These are phyloP conservation scores for Poecilia latipinna DNA, from an alignment of 2,113 vertebrate genomes.

Conservation along the genomic window DNA sequence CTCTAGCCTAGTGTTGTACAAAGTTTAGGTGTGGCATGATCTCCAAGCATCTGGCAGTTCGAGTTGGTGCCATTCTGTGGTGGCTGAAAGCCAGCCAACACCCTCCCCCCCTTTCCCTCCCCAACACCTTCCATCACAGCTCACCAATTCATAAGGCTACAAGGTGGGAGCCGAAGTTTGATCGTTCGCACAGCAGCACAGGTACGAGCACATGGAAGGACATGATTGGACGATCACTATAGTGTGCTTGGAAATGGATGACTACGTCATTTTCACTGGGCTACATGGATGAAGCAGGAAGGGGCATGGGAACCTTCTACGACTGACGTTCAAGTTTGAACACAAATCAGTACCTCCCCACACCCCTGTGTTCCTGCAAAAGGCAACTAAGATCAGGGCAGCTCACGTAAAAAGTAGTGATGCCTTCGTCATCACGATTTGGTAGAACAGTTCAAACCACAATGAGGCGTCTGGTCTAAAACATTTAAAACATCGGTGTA, in stretches of 20 bases:
- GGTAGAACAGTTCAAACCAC: conserved; percentile 74
- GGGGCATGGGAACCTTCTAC: conserved; percentile 43
- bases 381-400: conserved; percentile 81
- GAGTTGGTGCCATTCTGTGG: conserved; percentile 65
- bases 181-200: conserved; percentile 65
- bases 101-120: not conserved
- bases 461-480: conserved; percentile 60
- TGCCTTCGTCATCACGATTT: conserved; percentile 67
- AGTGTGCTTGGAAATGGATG: conserved; percentile 60
- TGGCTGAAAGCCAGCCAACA: conserved; percentile 44
- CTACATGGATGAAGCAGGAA: conserved; percentile 68
- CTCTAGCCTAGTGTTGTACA: conserved; percentile 65
- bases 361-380: conserved; percentile 59
- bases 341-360: conserved; percentile 56
- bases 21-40: conserved; percentile 58
- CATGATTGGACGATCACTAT: conserved; percentile 55
- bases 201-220: conserved; percentile 62
- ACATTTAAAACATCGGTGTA: conserved; percentile 52
- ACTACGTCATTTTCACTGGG: conserved; percentile 54
- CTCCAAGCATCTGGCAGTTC: conserved; percentile 78
- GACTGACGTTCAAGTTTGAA: conserved; percentile 22
- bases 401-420: conserved; percentile 46
- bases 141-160: conserved; percentile 72
- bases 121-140: not conserved
- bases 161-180: conserved; percentile 61